Evolutionary conservation across 2,888 invertebrate species (phyloP), one percentile per base, ranked within the genome.

Genomic region (Charanyca ferruginea): DNA sequence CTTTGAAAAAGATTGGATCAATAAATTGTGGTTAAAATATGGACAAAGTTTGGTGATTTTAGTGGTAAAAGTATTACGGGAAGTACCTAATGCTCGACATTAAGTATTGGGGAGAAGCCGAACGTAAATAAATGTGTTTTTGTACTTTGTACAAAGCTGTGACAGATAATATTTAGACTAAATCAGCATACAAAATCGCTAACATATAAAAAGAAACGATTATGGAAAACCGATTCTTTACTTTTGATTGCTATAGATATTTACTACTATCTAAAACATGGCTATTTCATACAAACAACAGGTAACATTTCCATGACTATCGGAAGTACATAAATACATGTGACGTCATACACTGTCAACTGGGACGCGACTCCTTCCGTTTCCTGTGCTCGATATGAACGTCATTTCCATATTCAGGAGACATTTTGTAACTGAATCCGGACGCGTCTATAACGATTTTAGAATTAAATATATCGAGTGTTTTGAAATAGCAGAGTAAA

Each of bases 331-430:
- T 42, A 53, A 58, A 62, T 64, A 71, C 51, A 48, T 48, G 49
- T 64, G 58, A 63, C 52, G 63, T 57, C 53, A 74, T 48, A 65
- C 66, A 51, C 65, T 68, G 74, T 78, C 79, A 79, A 79, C 75
- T 78, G 73, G 77, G 81, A 73, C 79, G 55, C 69, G 72, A 64
- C 71, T 71, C 70, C 80, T 85, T 85, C 85, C 85, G 85, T 78
- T 89, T 88, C 87, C 88, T 76, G 79, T 48, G 44, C 77, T 73
- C 77, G 57, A 73, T 72, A 68, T 73, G 61, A 80, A 83, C 67
- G 72, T 60, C 71, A 77, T 79, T 77, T 82, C 66, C 77, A 77
- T 81, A 63, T 69, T 71, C 66, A 64, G 68, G 66, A 76, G 65
- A 65, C 65, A 67, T 68, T 73, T 55, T 71, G 32, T 62, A 52